These are phyloP conservation scores for Lamellibrachia luymesi DNA, from an alignment of 1,140 invertebrate species.

Conservation along the genomic window DNA sequence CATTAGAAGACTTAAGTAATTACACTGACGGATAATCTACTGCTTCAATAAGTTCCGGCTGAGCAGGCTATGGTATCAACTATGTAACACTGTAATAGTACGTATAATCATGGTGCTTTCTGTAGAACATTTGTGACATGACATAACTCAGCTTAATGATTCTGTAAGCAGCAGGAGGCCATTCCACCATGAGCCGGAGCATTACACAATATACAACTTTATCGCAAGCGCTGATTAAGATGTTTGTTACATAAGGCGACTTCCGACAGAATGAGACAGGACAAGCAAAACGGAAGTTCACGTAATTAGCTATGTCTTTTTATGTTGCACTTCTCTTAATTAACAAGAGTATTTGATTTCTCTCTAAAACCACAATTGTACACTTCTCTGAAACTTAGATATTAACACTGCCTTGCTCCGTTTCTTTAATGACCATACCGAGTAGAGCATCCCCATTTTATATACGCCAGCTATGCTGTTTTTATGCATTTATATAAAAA, in stretches of 20 bases:
- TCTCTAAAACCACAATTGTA: too few species aligned
- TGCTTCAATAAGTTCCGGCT: not conserved
- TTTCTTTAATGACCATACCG: not conserved
- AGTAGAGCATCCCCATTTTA: too few species aligned
- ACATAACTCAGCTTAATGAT: not conserved
- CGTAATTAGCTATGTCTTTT: not conserved
- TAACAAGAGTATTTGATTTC: too few species aligned
- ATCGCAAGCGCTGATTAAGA: too few species aligned
- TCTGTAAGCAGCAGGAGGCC: not conserved
- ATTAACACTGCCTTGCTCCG: too few species aligned
- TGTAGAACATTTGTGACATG: not conserved
- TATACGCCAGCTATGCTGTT: not conserved
- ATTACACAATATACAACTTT: too few species aligned
- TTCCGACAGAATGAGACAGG: too few species aligned
- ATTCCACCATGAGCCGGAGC: too few species aligned
- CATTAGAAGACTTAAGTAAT: not conserved
- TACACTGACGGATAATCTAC: not conserved
- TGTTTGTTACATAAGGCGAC: too few species aligned
- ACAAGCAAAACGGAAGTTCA: not conserved
- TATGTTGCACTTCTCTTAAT: too few species aligned
- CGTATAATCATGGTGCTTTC: not conserved
- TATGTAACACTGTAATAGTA: not conserved
- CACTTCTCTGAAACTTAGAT: too few species aligned
- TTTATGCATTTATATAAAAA: not conserved
- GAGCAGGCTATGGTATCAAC: not conserved